Conservation (phyloP, 1,140 invertebrate genomes). For the Aphidius gifuensis region DNA sequence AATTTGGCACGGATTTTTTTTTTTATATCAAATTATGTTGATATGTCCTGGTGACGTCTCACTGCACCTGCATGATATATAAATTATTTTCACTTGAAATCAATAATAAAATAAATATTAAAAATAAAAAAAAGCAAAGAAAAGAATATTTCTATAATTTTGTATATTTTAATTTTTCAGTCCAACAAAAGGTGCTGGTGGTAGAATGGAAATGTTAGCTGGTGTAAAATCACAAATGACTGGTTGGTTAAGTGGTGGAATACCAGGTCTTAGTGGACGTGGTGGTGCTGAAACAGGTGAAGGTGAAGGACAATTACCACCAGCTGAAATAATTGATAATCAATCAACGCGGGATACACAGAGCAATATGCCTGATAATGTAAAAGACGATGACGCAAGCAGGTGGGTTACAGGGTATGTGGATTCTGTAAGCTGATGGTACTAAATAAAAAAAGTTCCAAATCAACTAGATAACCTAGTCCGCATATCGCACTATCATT, state of each 20-base stretch:
- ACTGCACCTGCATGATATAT: too few relatives aligned
- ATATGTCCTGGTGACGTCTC: too few relatives aligned
- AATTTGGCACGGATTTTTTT: too few relatives aligned
- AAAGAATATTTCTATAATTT: background rate
- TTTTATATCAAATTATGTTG: too few relatives aligned
- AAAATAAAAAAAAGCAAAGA: too few relatives aligned
- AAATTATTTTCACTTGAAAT: background rate
- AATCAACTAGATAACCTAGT: constrained; percentile 13
- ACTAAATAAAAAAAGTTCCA: constrained; percentile 14
- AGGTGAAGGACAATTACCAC: constrained; percentile 46
- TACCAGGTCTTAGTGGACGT: constrained; percentile 63
- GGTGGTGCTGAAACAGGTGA: constrained; percentile 46
- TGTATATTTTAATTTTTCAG: constrained; percentile 44
- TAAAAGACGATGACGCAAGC: constrained; percentile 77
- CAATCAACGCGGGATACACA: constrained; percentile 53
- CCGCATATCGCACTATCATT: constrained; percentile 18
- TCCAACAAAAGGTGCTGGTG: constrained; percentile 61
- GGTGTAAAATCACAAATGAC: constrained; percentile 79
- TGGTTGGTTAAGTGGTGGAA: constrained; percentile 72
- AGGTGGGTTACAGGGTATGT: constrained; percentile 49
- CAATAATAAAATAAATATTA: constrained; percentile 14
- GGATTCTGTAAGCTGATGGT: constrained; percentile 32
- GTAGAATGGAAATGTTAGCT: constrained; percentile 73
- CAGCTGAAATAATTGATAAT: constrained; percentile 49
- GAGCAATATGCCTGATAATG: constrained; percentile 53